These are phyloP conservation scores for Heliothis peltigera DNA, from an alignment of 2,888 invertebrate genomes.

Conservation along the genomic window DNA sequence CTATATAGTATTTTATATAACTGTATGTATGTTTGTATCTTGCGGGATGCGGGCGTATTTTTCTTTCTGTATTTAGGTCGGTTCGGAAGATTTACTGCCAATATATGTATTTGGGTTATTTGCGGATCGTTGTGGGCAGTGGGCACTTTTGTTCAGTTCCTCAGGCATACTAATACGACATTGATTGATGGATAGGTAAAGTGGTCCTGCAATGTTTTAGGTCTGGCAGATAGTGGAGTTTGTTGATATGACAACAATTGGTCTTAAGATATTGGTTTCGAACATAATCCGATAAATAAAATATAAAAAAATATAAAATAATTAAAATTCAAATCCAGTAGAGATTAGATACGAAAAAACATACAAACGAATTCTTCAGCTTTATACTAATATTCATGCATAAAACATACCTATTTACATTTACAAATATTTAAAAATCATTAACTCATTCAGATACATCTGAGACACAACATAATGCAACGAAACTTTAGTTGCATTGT, in stretches of 20 bases:
- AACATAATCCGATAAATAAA: too few species aligned
- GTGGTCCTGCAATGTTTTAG: neutral
- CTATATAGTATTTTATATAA: neutral
- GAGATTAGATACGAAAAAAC: too few species aligned
- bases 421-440: too few species aligned
- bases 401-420: too few species aligned
- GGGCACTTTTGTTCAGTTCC: slow-evolving; percentile 35
- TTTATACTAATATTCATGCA: too few species aligned
- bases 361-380: too few species aligned
- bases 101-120: slow-evolving; percentile 44
- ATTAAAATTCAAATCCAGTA: too few species aligned
- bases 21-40: slow-evolving; percentile 1
- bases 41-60: slow-evolving; percentile 12
- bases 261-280: too few species aligned
- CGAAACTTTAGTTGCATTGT: too few species aligned
- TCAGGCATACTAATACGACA: slow-evolving; percentile 33
- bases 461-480: too few species aligned
- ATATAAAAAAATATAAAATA: too few species aligned
- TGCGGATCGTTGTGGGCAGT: slow-evolving; percentile 17
- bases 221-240: neutral
- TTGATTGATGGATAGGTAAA: slow-evolving; percentile 31
- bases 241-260: neutral
- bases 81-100: slow-evolving; percentile 38
- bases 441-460: too few species aligned
- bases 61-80: slow-evolving; percentile 51